These are phyloP conservation scores for Ameiurus melas DNA, from an alignment of 2,113 vertebrate genomes.

Conservation along the genomic window DNA sequence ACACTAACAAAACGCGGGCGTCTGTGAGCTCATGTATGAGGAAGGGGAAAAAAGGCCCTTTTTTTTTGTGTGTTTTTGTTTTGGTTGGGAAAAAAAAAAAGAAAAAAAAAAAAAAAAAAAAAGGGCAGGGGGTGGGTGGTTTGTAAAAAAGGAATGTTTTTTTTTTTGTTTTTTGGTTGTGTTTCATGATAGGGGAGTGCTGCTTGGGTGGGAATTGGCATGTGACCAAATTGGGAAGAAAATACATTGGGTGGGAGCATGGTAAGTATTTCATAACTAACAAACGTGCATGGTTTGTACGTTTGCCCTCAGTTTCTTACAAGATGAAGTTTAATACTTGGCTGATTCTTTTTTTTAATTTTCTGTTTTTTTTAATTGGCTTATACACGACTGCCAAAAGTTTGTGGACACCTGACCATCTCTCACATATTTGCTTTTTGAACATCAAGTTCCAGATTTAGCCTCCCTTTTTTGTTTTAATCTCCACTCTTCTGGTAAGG, in stretches of 20 bases:
- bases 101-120: too few species aligned
- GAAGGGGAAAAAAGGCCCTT: too few species aligned
- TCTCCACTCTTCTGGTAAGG: not conserved
- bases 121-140: too few species aligned
- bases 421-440: not conserved
- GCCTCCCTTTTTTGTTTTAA: not conserved
- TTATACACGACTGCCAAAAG: not conserved
- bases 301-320: not conserved
- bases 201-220: not conserved
- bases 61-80: too few species aligned
- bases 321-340: not conserved
- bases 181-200: not conserved
- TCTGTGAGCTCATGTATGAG: not conserved
- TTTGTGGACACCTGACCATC: not conserved
- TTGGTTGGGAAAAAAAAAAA: too few species aligned
- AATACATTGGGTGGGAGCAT: not conserved
- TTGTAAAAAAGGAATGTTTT: too few species aligned
- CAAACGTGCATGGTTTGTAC: not conserved
- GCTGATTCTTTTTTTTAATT: not conserved
- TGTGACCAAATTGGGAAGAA: not conserved
- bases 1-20: not conserved
- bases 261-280: conserved; percentile 45
- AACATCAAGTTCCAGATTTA: not conserved
- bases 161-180: too few species aligned
- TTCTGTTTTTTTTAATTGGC: not conserved